These are phyloP conservation scores for Steatornis caripensis DNA, from an alignment of 2,113 vertebrate species.

Conservation along the genomic window DNA sequence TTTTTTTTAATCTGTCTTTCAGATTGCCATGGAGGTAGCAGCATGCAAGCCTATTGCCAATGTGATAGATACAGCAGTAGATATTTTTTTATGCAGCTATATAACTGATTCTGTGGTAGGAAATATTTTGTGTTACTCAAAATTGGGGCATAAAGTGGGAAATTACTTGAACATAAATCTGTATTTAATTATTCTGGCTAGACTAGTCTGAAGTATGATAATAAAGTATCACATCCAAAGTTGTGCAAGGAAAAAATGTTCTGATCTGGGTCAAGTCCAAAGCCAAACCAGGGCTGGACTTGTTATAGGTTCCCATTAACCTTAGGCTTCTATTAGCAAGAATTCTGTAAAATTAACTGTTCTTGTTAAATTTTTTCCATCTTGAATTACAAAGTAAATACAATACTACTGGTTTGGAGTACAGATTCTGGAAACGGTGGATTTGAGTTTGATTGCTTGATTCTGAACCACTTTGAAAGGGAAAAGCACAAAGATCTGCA, in stretches of 20 bases:
- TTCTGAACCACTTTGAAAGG: not conserved
- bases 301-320: not conserved
- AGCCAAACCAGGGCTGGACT: not conserved
- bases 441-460: not conserved
- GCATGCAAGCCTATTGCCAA: slow-evolving; percentile 92
- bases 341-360: not conserved
- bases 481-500: not conserved
- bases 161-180: not conserved
- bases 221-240: not conserved
- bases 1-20: not conserved
- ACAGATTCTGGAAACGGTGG: not conserved
- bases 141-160: not conserved
- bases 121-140: not conserved
- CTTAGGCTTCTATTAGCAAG: not conserved
- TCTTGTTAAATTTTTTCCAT: not conserved
- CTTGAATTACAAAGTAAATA: not conserved
- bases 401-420: not conserved
- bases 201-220: not conserved
- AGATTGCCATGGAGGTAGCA: slow-evolving; percentile 86
- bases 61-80: slow-evolving; percentile 82
- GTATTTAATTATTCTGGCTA: not conserved
- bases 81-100: slow-evolving; percentile 87
- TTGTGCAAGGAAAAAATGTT: not conserved
- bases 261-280: not conserved
- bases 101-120: slow-evolving; percentile 90